Percentiles rank a stretch among this genome's conserved stretches.
phyloP scores from a whole-genome alignment of 2,888 invertebrate genomes.

The Spodoptera picta region DNA sequence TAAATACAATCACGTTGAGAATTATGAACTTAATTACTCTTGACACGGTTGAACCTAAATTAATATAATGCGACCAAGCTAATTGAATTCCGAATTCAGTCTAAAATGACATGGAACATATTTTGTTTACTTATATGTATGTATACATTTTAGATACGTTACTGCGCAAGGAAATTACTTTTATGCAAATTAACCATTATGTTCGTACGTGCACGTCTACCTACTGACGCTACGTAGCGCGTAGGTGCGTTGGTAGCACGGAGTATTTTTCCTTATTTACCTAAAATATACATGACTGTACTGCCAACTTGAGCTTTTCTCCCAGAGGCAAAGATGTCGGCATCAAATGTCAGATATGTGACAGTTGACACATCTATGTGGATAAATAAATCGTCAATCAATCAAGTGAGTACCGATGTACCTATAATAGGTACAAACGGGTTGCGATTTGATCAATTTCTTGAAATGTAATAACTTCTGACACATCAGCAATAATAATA shows the following conservation, averaged over 20 bases:
- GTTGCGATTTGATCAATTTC: too few species aligned
- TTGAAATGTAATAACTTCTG: too few species aligned
- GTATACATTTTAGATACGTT: conserved; percentile 19
- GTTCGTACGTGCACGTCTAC: conserved; percentile 62
- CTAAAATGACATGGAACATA: conserved; percentile 34
- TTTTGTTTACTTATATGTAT: conserved; percentile 25
- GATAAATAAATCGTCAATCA: conserved; percentile 27
- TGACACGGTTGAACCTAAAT: neutral
- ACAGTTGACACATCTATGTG: conserved; percentile 14
- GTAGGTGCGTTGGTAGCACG: conserved; percentile 1
- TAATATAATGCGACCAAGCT: neutral
- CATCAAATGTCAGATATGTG: conserved; percentile 26
- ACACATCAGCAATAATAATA: too few species aligned
- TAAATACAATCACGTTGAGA: neutral
- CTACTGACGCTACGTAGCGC: conserved; percentile 34
- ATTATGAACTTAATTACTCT: conserved; percentile 4
- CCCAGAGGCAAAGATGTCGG: conserved; percentile 19
- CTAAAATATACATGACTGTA: conserved; percentile 18
- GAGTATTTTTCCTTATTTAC: conserved; percentile 31
- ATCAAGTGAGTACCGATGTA: neutral
- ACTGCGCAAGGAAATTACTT: conserved; percentile 73
- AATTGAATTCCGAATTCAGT: conserved; percentile 30
- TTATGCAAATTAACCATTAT: conserved; percentile 75
- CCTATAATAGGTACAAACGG: too few species aligned
- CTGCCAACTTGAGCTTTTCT: conserved; percentile 21